Evolutionary conservation across 2,113 vertebrate genomes (phyloP).

Genomic region (Climacteris rufus): DNA sequence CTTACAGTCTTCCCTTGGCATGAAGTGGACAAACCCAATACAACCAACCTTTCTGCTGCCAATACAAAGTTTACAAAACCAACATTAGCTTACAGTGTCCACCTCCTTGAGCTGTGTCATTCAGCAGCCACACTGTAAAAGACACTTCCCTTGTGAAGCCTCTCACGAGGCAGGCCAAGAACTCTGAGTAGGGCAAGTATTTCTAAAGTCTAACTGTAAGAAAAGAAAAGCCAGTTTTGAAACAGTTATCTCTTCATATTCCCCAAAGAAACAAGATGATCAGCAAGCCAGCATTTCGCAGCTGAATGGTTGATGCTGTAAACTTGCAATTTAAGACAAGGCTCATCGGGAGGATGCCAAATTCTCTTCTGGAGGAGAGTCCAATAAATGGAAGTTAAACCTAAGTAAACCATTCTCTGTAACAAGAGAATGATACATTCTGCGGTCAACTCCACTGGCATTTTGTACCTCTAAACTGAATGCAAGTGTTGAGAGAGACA

Average conservation of each 20-base stretch:
- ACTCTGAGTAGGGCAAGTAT: background rate
- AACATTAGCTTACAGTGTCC: background rate
- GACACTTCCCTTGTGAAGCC: background rate
- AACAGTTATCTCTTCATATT: background rate
- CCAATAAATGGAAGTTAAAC: background rate
- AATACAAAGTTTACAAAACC: background rate
- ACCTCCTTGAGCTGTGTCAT: background rate
- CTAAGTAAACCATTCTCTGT: background rate
- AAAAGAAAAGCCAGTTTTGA: background rate
- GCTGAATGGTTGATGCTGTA: background rate
- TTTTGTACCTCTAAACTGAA: background rate
- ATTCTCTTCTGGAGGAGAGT: background rate
- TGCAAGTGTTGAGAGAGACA: background rate
- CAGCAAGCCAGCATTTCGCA: background rate
- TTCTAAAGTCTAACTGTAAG: background rate
- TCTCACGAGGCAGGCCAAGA: background rate
- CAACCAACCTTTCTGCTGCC: background rate
- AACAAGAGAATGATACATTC: background rate
- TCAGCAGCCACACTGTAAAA: background rate
- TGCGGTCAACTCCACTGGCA: background rate
- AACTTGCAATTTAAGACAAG: background rate
- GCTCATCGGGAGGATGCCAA: background rate
- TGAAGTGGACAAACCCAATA: background rate
- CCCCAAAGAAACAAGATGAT: background rate
- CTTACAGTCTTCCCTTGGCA: background rate